phyloP scores from a whole-genome alignment of 2,888 invertebrate species.

The Molanna angustata region DNA sequence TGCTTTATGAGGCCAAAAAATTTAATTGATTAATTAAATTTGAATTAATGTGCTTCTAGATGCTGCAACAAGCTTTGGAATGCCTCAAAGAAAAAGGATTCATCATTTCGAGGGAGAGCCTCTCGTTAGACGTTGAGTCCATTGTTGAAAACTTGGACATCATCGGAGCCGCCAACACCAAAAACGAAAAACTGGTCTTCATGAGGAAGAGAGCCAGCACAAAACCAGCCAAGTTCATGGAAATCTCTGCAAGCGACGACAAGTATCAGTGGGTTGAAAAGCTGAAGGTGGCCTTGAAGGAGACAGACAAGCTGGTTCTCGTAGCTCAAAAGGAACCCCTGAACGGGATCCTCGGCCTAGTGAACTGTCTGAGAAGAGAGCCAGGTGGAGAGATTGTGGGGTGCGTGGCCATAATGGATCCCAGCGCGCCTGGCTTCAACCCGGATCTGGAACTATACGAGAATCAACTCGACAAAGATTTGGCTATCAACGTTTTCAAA shows the following conservation, averaged over 20 bases:
- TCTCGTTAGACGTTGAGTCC: slow-evolving; percentile 37
- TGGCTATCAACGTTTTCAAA: slow-evolving; percentile 76
- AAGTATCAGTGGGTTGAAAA: slow-evolving; percentile 55
- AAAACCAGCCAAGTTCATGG: slow-evolving; percentile 50
- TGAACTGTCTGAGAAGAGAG: slow-evolving; percentile 82
- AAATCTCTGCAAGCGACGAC: slow-evolving; percentile 44
- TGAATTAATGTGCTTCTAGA: slow-evolving; percentile 36
- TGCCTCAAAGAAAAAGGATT: slow-evolving; percentile 60
- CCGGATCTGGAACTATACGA: slow-evolving; percentile 62
- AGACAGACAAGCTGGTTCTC: slow-evolving; percentile 58
- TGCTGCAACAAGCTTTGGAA: slow-evolving; percentile 47
- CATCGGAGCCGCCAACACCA: slow-evolving; percentile 49
- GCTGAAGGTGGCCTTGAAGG: slow-evolving; percentile 46
- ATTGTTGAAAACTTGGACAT: slow-evolving; percentile 49
- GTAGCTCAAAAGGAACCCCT: slow-evolving; percentile 64
- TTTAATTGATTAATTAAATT: neutral
- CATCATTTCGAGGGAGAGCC: slow-evolving; percentile 58
- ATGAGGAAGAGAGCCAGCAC: slow-evolving; percentile 50
- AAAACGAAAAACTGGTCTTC: slow-evolving; percentile 53
- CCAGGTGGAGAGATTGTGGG: slow-evolving; percentile 65
- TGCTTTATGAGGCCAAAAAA: neutral
- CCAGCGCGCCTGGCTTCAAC: slow-evolving; percentile 64
- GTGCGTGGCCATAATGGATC: slow-evolving; percentile 63
- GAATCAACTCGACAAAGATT: slow-evolving; percentile 65
- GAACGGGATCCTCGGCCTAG: slow-evolving; percentile 83